Evolutionary conservation across 2,888 invertebrate species (phyloP).

Genomic region (Eulithis testata): DNA sequence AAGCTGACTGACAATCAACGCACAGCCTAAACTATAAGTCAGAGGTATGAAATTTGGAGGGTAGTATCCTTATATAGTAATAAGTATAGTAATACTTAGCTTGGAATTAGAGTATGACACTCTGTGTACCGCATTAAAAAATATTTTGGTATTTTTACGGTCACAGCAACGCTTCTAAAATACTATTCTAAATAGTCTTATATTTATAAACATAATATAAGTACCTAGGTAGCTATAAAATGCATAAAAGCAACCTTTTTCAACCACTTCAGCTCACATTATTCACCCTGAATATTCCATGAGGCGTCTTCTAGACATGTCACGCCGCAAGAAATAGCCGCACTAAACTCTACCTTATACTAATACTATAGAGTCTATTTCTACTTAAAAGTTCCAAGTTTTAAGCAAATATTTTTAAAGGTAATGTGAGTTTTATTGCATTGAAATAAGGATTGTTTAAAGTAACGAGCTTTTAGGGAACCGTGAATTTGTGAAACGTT

Average conservation of each 20-base stretch:
- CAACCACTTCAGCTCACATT: constrained; percentile 33
- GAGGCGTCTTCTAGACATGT: constrained; percentile 29
- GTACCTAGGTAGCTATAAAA: constrained; percentile 5
- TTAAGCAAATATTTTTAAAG: constrained; percentile 37
- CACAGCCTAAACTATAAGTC: too few relatives aligned
- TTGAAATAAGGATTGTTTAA: constrained; percentile 37
- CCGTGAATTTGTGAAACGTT: constrained; percentile 30
- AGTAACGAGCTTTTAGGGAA: constrained; percentile 29
- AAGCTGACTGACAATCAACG: too few relatives aligned
- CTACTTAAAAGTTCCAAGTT: constrained; percentile 13
- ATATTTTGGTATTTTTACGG: too few relatives aligned
- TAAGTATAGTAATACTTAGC: too few relatives aligned
- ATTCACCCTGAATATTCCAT: constrained; percentile 42
- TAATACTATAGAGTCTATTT: constrained; percentile 20
- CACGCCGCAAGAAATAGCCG: constrained; percentile 17
- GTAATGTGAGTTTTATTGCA: constrained; percentile 41
- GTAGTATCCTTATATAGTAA: too few relatives aligned
- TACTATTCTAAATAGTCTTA: too few relatives aligned
- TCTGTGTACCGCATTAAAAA: too few relatives aligned
- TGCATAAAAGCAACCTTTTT: constrained; percentile 21
- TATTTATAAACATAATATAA: background rate
- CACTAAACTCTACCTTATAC: constrained; percentile 21
- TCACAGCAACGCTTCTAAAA: too few relatives aligned
- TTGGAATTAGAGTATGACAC: too few relatives aligned
- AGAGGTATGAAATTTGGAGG: too few relatives aligned